A percentile compares a stretch with the other conserved stretches of the same genome.
phyloP scores from a whole-genome alignment of 1,140 invertebrate genomes.

The Heliconius hewitsoni region DNA sequence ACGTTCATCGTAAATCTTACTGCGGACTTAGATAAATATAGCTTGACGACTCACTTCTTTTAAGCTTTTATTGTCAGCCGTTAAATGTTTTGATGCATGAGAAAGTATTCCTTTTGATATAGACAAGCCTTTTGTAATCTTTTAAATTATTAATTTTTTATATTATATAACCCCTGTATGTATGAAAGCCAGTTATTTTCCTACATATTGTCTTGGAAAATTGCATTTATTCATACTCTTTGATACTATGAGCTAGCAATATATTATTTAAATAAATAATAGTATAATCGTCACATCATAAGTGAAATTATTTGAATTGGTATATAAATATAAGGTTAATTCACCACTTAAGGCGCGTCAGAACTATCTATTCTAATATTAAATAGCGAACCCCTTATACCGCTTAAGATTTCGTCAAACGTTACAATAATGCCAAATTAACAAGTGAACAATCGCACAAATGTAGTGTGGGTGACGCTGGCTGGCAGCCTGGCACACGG shows the following conservation, averaged over 20 bases:
- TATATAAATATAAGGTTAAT: background rate
- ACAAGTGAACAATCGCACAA: constrained; percentile 63
- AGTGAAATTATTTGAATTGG: too few relatives aligned
- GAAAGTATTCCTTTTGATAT: background rate
- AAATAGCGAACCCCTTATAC: constrained; percentile 22
- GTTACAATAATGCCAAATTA: constrained; percentile 50
- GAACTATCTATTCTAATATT: background rate
- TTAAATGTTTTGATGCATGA: background rate
- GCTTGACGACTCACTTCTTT: constrained; percentile 3
- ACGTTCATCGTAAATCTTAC: constrained; percentile 50
- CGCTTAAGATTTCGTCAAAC: constrained; percentile 27
- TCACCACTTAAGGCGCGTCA: background rate
- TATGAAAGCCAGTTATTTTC: too few relatives aligned
- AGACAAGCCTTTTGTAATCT: background rate
- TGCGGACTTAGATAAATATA: constrained; percentile 18
- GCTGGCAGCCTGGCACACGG: constrained; percentile 40
- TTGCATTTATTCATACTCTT: too few relatives aligned
- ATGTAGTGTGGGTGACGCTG: constrained; percentile 60
- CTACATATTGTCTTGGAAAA: too few relatives aligned
- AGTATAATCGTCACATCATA: too few relatives aligned
- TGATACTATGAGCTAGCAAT: too few relatives aligned
- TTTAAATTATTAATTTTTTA: background rate
- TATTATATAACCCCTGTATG: background rate
- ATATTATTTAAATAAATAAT: too few relatives aligned
- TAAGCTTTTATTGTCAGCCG: background rate